Evolutionary conservation across 2,797 vertebrate genomes (phyloP).

Genomic region (Chelmon rostratus): DNA sequence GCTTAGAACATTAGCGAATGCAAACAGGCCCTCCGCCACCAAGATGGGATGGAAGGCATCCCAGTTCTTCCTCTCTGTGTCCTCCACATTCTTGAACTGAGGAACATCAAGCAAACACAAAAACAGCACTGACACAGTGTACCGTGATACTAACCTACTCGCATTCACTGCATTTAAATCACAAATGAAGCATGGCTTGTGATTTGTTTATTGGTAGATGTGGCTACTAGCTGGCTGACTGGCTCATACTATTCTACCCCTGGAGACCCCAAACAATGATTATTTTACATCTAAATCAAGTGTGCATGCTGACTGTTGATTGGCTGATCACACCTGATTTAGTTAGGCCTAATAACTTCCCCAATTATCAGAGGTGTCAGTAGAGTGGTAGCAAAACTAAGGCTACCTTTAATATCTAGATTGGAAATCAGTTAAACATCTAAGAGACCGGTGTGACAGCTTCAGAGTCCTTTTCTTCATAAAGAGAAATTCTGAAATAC

Average conservation of each 20-base stretch:
- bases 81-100: slow-evolving; percentile 83
- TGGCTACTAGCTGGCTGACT: neutral
- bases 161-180: neutral
- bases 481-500: neutral
- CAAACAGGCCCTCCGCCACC: slow-evolving; percentile 97
- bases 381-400: neutral
- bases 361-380: no score
- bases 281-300: slow-evolving; percentile 3
- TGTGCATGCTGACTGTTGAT: neutral
- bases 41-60: slow-evolving; percentile 98
- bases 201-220: neutral
- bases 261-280: neutral
- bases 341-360: neutral
- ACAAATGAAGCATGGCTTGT: neutral
- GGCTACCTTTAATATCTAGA: slow-evolving; percentile 1
- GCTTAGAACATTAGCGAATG: slow-evolving; percentile 98
- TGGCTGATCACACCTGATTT: neutral
- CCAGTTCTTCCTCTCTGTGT: slow-evolving; percentile 95
- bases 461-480: neutral
- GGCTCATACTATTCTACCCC: neutral
- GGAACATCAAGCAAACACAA: slow-evolving; percentile 34
- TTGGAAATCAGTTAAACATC: neutral
- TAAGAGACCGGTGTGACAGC: neutral
- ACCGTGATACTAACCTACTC: neutral
- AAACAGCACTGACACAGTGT: neutral